Evolutionary conservation across 30 jellyfish, hydroid and myxozoan species (phyloP).

Genomic region (Chironex yamaguchii): DNA sequence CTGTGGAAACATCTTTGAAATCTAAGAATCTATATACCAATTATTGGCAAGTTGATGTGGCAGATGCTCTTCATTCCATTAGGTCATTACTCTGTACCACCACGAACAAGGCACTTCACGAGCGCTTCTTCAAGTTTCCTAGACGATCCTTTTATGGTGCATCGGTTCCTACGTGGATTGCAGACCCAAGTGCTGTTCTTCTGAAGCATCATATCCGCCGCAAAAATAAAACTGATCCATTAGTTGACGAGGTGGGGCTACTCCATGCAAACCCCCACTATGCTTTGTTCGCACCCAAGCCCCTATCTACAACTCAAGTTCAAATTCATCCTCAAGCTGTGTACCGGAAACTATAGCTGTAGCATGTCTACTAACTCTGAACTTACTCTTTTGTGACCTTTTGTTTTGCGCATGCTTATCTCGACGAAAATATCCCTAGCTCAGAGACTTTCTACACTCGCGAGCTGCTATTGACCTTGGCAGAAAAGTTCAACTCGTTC

Average conservation of each 20-base stretch:
- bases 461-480: too few species aligned
- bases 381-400: too few species aligned
- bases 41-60: slow-evolving; percentile 40
- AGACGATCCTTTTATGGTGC: slow-evolving; percentile 11
- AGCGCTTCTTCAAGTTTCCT: slow-evolving; percentile 7
- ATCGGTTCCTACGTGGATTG: neutral
- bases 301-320: too few species aligned
- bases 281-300: too few species aligned
- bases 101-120: slow-evolving; percentile 58
- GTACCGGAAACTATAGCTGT: too few species aligned
- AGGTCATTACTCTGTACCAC: slow-evolving; percentile 51
- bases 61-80: slow-evolving; percentile 52
- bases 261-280: neutral
- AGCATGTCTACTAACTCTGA: too few species aligned
- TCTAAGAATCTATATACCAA: slow-evolving; percentile 5
- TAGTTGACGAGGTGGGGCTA: neutral
- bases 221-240: neutral
- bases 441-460: too few species aligned
- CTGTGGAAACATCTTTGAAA: neutral
- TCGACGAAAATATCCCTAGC: too few species aligned
- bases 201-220: neutral
- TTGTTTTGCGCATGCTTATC: too few species aligned
- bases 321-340: too few species aligned
- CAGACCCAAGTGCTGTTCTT: neutral
- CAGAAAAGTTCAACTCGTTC: too few species aligned